Conservation (phyloP, 2,113 vertebrate species). For the Corythoichthys intestinalis region DNA sequence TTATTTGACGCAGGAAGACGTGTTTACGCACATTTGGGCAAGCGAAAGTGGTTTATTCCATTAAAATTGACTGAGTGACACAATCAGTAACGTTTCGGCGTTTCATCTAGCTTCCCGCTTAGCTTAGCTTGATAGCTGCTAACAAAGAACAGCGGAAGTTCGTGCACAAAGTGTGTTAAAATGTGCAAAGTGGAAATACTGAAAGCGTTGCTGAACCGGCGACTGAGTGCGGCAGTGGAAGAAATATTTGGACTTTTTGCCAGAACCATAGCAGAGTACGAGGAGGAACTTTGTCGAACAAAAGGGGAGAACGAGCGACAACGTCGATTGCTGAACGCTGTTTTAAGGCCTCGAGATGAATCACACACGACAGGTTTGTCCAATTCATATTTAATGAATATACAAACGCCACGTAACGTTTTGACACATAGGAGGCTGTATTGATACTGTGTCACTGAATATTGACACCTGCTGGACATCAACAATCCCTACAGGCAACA, state of each 20-base stretch:
- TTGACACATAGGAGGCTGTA: too few relatives aligned
- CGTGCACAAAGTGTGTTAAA: not conserved
- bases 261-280: slow-evolving; percentile 1
- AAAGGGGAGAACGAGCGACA: slow-evolving; percentile 1
- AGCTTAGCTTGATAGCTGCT: slow-evolving; percentile 1
- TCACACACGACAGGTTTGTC: not conserved
- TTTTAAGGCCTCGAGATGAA: not conserved
- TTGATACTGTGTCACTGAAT: too few relatives aligned
- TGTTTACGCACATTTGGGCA: not conserved
- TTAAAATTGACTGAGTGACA: too few relatives aligned
- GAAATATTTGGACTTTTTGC: slow-evolving; percentile 3
- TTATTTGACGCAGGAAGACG: not conserved
- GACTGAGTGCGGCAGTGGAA: not conserved
- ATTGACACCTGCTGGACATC: too few relatives aligned
- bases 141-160: slow-evolving; percentile 2
- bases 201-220: not conserved
- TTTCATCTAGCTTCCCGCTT: not conserved
- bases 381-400: not conserved
- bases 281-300: slow-evolving; percentile 1
- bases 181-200: slow-evolving; percentile 8
- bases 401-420: too few relatives aligned
- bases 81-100: not conserved
- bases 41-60: not conserved
- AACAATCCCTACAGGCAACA: too few relatives aligned
- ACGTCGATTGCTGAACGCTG: not conserved